phyloP scores from a whole-genome alignment of 2,888 invertebrate genomes.

The Argyresthia goedartella region DNA sequence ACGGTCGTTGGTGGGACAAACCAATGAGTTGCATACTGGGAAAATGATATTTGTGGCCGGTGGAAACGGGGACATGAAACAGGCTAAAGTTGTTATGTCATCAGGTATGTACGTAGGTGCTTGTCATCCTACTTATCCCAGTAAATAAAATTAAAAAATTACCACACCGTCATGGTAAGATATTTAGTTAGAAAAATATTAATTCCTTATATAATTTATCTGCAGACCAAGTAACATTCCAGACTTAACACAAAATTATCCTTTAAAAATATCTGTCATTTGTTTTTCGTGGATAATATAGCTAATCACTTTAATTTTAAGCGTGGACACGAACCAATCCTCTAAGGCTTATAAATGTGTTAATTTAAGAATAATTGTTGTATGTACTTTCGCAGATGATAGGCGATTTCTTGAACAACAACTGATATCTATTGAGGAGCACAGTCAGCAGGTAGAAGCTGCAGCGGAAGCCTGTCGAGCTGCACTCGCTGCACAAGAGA shows the following conservation, averaged over 20 bases:
- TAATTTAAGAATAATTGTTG: background rate
- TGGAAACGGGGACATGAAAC: slow-evolving; percentile 5
- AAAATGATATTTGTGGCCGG: slow-evolving; percentile 11
- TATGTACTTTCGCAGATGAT: background rate
- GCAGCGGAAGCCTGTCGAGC: too few relatives aligned
- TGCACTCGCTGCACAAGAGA: too few relatives aligned
- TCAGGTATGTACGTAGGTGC: slow-evolving; percentile 9
- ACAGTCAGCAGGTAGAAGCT: background rate
- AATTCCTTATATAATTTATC: too few relatives aligned
- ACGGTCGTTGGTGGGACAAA: background rate
- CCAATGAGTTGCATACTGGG: slow-evolving; percentile 13
- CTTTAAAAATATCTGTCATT: too few relatives aligned
- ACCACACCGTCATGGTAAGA: too few relatives aligned
- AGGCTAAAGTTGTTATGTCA: slow-evolving; percentile 14
- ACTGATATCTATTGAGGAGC: background rate
- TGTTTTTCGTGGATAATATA: too few relatives aligned
- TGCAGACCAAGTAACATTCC: too few relatives aligned
- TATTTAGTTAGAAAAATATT: too few relatives aligned
- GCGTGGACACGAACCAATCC: too few relatives aligned
- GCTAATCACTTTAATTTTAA: background rate
- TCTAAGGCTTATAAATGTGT: background rate
- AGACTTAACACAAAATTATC: too few relatives aligned
- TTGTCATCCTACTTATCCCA: background rate
- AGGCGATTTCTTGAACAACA: background rate
- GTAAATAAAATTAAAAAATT: too few relatives aligned